These are phyloP conservation scores for Leptarthrus brevirostris DNA, from an alignment of 2,888 invertebrate genomes.

Conservation along the genomic window DNA sequence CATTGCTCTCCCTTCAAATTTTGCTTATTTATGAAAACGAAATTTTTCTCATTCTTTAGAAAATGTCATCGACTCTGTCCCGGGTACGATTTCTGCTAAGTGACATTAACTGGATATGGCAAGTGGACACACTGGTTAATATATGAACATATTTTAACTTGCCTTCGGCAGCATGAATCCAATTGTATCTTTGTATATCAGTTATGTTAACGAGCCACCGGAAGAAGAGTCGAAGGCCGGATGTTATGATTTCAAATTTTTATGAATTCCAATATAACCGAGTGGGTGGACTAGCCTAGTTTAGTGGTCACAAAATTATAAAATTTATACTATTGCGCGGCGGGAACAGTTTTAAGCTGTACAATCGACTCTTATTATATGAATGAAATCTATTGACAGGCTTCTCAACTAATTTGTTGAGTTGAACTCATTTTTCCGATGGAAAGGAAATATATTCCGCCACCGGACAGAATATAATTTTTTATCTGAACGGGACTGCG, in stretches of 20 bases:
- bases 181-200: neutral
- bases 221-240: slow-evolving; percentile 34
- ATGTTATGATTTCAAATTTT: slow-evolving; percentile 40
- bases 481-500: neutral
- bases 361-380: neutral
- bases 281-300: slow-evolving; percentile 13
- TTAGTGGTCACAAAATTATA: slow-evolving; percentile 15
- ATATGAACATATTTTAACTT: neutral
- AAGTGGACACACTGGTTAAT: neutral
- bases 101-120: neutral
- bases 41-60: neutral
- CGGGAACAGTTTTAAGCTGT: no score
- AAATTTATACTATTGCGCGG: no score
- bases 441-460: no score
- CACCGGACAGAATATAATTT: neutral
- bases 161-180: neutral
- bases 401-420: no score
- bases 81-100: neutral
- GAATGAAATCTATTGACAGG: slow-evolving; percentile 29
- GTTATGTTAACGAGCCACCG: slow-evolving; percentile 11
- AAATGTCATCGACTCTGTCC: neutral
- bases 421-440: no score
- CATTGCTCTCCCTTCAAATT: neutral
- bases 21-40: neutral
- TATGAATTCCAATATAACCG: slow-evolving; percentile 8